Evolutionary conservation across 2,113 vertebrate species (phyloP), one percentile per base, ranked within the genome.

Genomic region (Eidolon helvum): DNA sequence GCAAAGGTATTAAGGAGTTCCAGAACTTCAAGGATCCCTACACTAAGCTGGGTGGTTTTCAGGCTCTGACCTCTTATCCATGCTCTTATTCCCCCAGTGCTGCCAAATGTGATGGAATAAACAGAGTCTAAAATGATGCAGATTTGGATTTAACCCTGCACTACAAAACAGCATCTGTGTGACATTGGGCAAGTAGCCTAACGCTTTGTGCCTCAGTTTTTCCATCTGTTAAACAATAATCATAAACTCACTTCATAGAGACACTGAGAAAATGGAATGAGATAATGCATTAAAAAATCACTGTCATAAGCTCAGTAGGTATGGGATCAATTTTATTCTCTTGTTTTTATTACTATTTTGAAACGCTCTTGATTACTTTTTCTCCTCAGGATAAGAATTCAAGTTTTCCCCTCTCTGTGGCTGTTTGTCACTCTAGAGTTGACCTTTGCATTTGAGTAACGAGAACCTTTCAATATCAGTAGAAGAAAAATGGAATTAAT

Each of bases 401-500:
- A 82, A 53, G n/a, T 72, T 83, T 83, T 77, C 50, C 84, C 66
- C 71, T 50, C 78, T 91, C 66, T 72, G 33, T 69, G 80, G n/a
- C 26, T 50, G 6, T 89, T 75, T 89, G 55, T 90, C 80, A 87
- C 33, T 74, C 10, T 53, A 45, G 43, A 72, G 14, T 63, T 45
- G 50, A 87, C 28, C 28, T 95, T 94, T 90, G 35, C 84, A 69
- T 90, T 38, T 90, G 63, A 87, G 43, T 59, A 65, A 82, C 2
- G 43, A 93, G 82, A 94, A 68, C 15, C 28, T 90, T 96, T 96
- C 63, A 16, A 40, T 87, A 93, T 90, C 57, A 80, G 21, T 90
- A 59, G 74, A 80, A 87, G 72, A 78, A 79, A 96, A 96, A 91
- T 53, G 59, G 59, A 87, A 91, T 95, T 80, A 98, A 89, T 63